Conservation (phyloP, 2,797 vertebrate genomes). For the Rhinophrynus dorsalis region DNA sequence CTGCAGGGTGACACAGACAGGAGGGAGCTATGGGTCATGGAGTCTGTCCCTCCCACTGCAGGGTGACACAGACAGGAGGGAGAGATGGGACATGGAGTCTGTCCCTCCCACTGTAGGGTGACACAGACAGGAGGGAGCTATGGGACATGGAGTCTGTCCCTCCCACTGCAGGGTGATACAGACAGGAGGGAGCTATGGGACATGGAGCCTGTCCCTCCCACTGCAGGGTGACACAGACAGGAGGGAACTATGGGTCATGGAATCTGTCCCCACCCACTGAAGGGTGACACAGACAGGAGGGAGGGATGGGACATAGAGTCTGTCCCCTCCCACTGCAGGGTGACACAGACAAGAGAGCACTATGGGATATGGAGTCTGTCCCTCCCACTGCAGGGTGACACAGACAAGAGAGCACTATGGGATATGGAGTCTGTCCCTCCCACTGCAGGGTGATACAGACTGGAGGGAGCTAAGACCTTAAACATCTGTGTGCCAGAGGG, state of each 20-base stretch:
- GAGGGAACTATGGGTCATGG: no score
- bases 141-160: background rate
- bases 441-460: slow-evolving; percentile 1
- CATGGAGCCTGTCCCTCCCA: background rate
- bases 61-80: background rate
- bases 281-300: slow-evolving; percentile 5
- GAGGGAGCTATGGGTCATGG: background rate
- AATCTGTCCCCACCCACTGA: background rate
- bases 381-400: slow-evolving; percentile 5
- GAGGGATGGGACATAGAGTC: background rate
- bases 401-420: no score
- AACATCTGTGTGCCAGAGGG: background rate
- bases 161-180: no score
- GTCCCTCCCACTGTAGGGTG: background rate
- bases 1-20: background rate
- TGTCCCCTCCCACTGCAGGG: slow-evolving; percentile 1
- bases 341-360: no score
- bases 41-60: background rate
- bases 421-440: background rate
- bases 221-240: background rate
- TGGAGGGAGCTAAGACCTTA: background rate
- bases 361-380: background rate
- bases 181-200: no score
- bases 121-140: slow-evolving; percentile 2
- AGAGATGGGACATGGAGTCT: background rate